A percentile compares a stretch with the other conserved stretches of the same genome.
phyloP scores from a whole-genome alignment of 2,797 vertebrate species.

The Jordanella pulchra region DNA sequence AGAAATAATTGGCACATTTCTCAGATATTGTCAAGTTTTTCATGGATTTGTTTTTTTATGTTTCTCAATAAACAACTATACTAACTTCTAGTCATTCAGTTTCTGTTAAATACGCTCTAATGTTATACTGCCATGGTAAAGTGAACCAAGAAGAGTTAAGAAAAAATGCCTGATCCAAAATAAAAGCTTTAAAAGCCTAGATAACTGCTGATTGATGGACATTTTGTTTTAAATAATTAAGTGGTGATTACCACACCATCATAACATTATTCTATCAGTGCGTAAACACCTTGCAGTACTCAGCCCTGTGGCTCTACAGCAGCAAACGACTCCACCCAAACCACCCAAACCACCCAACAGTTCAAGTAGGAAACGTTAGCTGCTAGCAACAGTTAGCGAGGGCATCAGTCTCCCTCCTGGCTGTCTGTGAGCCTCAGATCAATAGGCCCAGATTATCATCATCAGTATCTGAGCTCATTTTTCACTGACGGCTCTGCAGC shows the following conservation, averaged over 20 bases:
- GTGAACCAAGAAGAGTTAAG: too few relatives aligned
- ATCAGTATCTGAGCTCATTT: conserved; percentile 58
- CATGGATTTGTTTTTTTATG: too few relatives aligned
- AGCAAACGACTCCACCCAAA: conserved; percentile 12
- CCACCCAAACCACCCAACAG: not conserved
- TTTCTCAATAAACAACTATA: too few relatives aligned
- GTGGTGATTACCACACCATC: not conserved
- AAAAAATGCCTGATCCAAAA: too few relatives aligned
- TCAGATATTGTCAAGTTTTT: too few relatives aligned
- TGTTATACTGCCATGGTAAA: too few relatives aligned
- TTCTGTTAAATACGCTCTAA: too few relatives aligned
- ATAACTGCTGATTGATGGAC: not conserved
- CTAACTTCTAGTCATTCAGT: too few relatives aligned
- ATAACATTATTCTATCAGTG: not conserved
- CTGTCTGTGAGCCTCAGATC: conserved; percentile 55
- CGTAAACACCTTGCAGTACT: not conserved
- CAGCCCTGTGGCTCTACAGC: not conserved
- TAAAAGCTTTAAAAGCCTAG: not conserved
- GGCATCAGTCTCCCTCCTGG: conserved; percentile 44
- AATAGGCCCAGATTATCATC: conserved; percentile 64
- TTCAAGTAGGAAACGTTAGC: conserved; percentile 43
- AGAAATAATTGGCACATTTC: too few relatives aligned
- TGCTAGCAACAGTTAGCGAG: conserved; percentile 47
- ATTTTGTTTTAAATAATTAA: too few relatives aligned
- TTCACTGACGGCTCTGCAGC: conserved; percentile 55